Percentiles rank a stretch among this genome's conserved stretches.
These are phyloP conservation scores for Antitype chi DNA, from an alignment of 2,888 invertebrate genomes.

Conservation along the genomic window DNA sequence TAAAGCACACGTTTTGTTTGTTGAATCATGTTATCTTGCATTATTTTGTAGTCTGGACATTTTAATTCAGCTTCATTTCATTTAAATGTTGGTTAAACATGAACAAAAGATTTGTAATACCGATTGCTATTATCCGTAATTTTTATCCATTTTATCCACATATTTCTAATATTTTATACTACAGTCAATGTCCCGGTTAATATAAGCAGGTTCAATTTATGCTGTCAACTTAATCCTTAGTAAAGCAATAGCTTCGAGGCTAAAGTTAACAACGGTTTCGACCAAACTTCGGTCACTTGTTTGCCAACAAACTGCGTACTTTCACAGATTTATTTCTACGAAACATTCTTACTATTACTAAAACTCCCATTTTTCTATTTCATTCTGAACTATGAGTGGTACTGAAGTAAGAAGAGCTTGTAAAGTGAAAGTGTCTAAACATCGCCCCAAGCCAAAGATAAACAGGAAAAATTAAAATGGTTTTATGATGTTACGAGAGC, in stretches of 20 bases:
- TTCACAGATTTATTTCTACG: conserved; percentile 48
- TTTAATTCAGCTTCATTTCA: background rate
- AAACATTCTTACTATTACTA: conserved; percentile 50
- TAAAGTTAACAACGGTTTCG: conserved; percentile 44
- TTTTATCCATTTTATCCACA: background rate
- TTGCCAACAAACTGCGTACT: conserved; percentile 50
- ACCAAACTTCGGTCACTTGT: conserved; percentile 51
- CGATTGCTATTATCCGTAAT: conserved; percentile 4
- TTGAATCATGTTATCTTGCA: background rate
- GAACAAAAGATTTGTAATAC: background rate
- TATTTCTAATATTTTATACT: background rate
- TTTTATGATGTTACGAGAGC: conserved; percentile 42
- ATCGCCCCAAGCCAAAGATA: conserved; percentile 22
- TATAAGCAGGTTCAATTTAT: conserved; percentile 26
- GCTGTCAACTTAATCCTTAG: conserved; percentile 38
- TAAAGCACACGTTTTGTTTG: too few species aligned
- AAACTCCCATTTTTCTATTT: conserved; percentile 39
- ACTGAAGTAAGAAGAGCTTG: conserved; percentile 34
- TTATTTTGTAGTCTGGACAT: background rate
- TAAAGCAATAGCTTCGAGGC: conserved; percentile 53
- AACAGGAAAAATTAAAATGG: conserved; percentile 48
- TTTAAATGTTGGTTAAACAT: background rate
- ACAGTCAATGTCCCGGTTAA: conserved; percentile 15
- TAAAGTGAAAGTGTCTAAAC: conserved; percentile 37
- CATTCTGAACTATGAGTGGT: conserved; percentile 23